phyloP scores from a whole-genome alignment of 2,888 invertebrate genomes.

The Drosophila prolongata region DNA sequence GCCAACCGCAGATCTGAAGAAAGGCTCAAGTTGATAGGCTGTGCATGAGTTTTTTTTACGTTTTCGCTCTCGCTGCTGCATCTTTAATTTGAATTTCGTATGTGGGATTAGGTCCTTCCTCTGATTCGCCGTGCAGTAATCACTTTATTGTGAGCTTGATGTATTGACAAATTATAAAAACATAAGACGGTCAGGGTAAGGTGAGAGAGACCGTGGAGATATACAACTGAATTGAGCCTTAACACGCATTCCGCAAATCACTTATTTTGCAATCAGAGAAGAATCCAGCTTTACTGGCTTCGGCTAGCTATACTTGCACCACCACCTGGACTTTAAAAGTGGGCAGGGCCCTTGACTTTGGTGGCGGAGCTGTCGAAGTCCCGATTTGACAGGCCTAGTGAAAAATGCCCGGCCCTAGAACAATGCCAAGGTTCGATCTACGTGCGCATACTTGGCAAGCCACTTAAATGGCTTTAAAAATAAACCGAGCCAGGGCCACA shows the following conservation, averaged over 20 bases:
- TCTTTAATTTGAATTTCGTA: conserved; percentile 63
- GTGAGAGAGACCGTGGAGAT: conserved; percentile 6
- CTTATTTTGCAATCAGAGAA: conserved; percentile 75
- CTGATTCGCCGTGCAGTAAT: conserved; percentile 45
- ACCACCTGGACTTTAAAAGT: conserved; percentile 17
- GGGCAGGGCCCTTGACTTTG: conserved; percentile 44
- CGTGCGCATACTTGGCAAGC: conserved; percentile 52
- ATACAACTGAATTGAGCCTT: conserved; percentile 67
- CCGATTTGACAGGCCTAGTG: conserved; percentile 78
- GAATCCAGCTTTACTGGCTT: not conserved
- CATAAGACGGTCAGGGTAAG: conserved; percentile 34
- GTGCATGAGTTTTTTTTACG: conserved; percentile 23
- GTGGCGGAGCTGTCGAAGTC: conserved; percentile 79
- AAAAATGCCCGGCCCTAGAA: conserved; percentile 70
- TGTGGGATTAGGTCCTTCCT: conserved; percentile 21
- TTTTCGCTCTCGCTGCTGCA: conserved; percentile 5
- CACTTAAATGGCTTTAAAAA: conserved; percentile 78
- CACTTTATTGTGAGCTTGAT: conserved; percentile 77
- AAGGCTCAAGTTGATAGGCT: conserved; percentile 14
- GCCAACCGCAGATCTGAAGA: conserved; percentile 5
- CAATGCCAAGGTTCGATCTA: conserved; percentile 54
- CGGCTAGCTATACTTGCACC: conserved; percentile 12
- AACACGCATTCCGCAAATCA: conserved; percentile 73
- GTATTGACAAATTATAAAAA: conserved; percentile 75
- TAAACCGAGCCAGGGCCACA: conserved; percentile 42